Conservation (phyloP, 1,140 invertebrate species). For the Anastrepha obliqua region DNA sequence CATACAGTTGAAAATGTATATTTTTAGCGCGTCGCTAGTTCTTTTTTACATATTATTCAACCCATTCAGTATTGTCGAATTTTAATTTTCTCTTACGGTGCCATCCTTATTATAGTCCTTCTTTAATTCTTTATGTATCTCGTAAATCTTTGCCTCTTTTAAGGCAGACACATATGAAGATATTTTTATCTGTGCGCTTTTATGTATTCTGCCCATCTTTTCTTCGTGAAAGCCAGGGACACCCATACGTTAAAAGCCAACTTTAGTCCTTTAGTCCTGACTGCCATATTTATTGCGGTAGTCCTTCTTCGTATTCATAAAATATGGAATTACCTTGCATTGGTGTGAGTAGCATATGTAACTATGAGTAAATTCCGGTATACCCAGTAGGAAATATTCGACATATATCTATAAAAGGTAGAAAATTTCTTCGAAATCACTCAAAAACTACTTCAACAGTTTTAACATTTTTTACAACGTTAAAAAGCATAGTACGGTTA, state of each 20-base stretch:
- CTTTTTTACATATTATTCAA: no score
- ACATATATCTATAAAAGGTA: neutral
- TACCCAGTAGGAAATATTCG: neutral
- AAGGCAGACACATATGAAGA: neutral
- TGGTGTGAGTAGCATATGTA: neutral
- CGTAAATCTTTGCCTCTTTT: conserved; percentile 1
- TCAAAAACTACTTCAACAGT: no score
- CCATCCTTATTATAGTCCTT: neutral
- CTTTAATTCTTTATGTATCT: conserved; percentile 14
- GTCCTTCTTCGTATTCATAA: neutral
- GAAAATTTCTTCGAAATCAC: neutral
- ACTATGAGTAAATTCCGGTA: neutral
- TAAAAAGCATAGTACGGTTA: no score
- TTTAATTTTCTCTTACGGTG: neutral
- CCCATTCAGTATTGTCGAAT: neutral
- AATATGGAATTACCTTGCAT: neutral
- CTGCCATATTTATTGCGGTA: neutral
- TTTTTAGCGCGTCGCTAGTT: no score
- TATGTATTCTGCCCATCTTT: neutral
- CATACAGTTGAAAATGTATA: no score
- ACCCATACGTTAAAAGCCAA: conserved; percentile 12
- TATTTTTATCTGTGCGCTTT: neutral
- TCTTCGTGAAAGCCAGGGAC: neutral
- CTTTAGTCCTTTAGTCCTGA: conserved; percentile 16
- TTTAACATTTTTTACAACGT: no score